Base-by-base conservation (phyloP, 2,113 vertebrate species). In the Hepsetus odoe region DNA sequence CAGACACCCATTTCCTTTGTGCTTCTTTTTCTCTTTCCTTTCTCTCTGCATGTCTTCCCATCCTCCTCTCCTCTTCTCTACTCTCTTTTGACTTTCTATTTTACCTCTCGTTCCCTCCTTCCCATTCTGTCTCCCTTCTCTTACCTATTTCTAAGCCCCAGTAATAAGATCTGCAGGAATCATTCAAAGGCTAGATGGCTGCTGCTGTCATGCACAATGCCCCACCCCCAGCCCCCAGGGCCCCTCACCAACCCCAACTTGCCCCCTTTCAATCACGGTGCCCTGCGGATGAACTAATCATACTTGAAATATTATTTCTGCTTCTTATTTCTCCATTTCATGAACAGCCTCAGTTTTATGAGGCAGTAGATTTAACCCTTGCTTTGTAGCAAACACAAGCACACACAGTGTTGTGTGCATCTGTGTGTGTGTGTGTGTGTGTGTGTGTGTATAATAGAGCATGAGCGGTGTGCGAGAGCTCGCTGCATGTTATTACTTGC, bases 281-380 rank as follows among this genome's bases (percentile, higher is more conserved):
- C 88, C 92, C 90, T 94, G 88, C 84, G 90, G 90, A 92, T 95
- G 91, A 97, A 95, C 91, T 93, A 94, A 94, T 94, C 87, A 91
- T 92, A 91, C 88, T 90, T 92, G 94, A 97, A 96, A 94, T 93
- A 95, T 93, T 94, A 93, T 94, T 94, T 95, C 92, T 94, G 88
- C 90, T 90, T 89, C 92, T 94, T 94, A 93, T 95, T 93, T 85
- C 85, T 87, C 84, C 91, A 92, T 94, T 94, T 92, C 92, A 93
- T 93, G 89, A 92, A 91, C 89, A 91, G 92, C 90, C 88, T 89
- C 84, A 89, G 91, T 87, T 94, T 93, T 92, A 92, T 91, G 91
- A 89, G 88, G 91, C 90, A 87, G 87, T 90, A 89, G 86, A 88
- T 92, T 93, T 94, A 94, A 94, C 92, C 91, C 90, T 85, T 90